Evolutionary conservation across 2,888 invertebrate genomes (phyloP), one percentile per base, ranked within the genome.

Genomic region (Drosophila peninsularis): DNA sequence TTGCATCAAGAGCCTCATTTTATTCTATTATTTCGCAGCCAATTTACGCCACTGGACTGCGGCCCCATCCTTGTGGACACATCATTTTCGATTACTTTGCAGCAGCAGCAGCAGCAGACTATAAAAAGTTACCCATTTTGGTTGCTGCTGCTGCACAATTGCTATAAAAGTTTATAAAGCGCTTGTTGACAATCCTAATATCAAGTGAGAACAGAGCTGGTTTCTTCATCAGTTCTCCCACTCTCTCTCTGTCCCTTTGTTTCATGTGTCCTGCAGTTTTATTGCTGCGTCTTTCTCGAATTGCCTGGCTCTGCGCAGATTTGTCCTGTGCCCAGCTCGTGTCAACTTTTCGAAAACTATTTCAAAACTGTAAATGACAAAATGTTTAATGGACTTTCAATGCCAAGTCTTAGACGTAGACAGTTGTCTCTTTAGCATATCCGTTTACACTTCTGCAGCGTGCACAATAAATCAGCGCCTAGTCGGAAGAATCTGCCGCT

Each of bases 1-100:
- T 91, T 90, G 90, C 90, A 90, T 88, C 90, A 85, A 89, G 91
- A 88, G 91, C 82, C 90, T 90, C 90, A 88, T 90, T 91, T 90
- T 80, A 90, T 90, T 90, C 91, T 85, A 90, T 90, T 90, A 91
- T 87, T 88, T 83, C 83, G 75, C 86, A 88, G 89, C 88, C 89
- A 88, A 88, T 85, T 88, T 79, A 75, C 78, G 80, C 80, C 63
- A 69, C 70, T 76, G 75, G 75, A 76, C 78, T 64, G 70, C 64
- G 64, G 70, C 77, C 49, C 17, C 70, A 70, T 74, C 75, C 78
- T 74, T 76, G 75, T 65, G 84, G 88, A 79, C 90, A 82, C 90
- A 90, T 90, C 89, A 87, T 82, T 90, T 90, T 89, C 85, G 89
- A 90, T 90, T 88, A 81, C 85, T 78, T 73, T 61, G 50, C 37